A percentile compares a stretch with the other conserved stretches of the same genome.
Conservation (phyloP, 2,888 invertebrate genomes). For the Pemphredon lugubris region DNA sequence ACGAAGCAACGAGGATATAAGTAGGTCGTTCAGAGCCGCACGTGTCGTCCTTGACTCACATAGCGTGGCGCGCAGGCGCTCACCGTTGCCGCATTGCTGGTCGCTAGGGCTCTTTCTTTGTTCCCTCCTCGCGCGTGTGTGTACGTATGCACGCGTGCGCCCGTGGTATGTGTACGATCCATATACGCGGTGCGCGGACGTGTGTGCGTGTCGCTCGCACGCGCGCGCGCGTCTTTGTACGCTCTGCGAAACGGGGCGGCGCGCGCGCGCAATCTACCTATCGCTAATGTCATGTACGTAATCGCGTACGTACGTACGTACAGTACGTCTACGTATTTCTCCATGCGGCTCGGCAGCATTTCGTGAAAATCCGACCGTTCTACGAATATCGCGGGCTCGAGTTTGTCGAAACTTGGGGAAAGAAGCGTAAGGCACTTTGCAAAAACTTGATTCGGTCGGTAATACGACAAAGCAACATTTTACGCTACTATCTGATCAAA, state of each 20-base stretch:
- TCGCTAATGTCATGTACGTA: constrained; percentile 2
- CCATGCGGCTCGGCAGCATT: constrained; percentile 7
- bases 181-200: neutral
- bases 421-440: no score
- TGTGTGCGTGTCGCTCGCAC: constrained; percentile 25
- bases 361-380: neutral
- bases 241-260: constrained; percentile 41
- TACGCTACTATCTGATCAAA: no score
- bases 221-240: constrained; percentile 37
- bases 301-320: constrained; percentile 1
- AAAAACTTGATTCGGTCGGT: no score
- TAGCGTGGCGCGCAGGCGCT: constrained; percentile 79
- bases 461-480: no score
- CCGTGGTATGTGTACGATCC: no score
- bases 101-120: constrained; percentile 74
- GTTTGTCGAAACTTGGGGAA: no score
- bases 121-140: constrained; percentile 34
- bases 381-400: no score
- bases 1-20: constrained; percentile 78
- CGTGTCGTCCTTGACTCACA: constrained; percentile 82
- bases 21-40: constrained; percentile 81
- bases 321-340: neutral
- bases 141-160: constrained; percentile 4
- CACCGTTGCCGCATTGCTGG: constrained; percentile 74
- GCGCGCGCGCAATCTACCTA: constrained; percentile 30